A percentile compares a stretch with the other conserved stretches of the same genome.
Evolutionary conservation across 2,797 vertebrate species (phyloP).

Genomic region (Enteromius anoplus): DNA sequence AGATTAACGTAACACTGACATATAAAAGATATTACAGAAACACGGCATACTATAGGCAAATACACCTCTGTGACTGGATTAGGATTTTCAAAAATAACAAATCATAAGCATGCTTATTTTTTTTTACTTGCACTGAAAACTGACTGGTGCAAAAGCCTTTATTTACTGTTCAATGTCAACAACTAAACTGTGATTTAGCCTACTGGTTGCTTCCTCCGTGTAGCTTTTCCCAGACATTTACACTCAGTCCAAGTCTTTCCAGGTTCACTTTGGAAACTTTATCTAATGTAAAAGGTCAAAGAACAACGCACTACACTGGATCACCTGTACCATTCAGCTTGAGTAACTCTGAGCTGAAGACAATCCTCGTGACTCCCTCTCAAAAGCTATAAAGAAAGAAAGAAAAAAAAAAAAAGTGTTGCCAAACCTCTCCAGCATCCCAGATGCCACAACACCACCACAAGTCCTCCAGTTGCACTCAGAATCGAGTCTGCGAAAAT

Average conservation of each 20-base stretch:
- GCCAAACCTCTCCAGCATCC: constrained; percentile 35
- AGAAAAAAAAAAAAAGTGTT: neutral
- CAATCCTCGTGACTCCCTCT: constrained; percentile 32
- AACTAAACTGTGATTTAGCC: neutral
- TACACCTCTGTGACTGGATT: neutral
- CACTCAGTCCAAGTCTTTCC: neutral
- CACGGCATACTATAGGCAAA: neutral
- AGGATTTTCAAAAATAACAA: neutral
- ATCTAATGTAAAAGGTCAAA: neutral
- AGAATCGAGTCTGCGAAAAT: constrained; percentile 1
- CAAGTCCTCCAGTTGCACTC: constrained; percentile 12
- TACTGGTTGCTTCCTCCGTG: neutral
- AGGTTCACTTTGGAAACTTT: neutral
- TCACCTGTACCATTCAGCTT: constrained; percentile 18
- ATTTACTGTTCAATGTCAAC: neutral
- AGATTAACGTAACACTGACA: neutral
- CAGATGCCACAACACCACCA: constrained; percentile 18
- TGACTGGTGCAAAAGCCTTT: neutral
- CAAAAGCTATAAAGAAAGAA: constrained; percentile 3
- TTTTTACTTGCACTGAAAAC: neutral
- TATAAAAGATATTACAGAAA: neutral
- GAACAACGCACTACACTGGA: neutral
- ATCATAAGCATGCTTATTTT: neutral
- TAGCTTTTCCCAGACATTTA: neutral
- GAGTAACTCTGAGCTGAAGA: constrained; percentile 1